phyloP scores from a whole-genome alignment of 2,888 invertebrate genomes.

The Cryptus viduatorius region DNA sequence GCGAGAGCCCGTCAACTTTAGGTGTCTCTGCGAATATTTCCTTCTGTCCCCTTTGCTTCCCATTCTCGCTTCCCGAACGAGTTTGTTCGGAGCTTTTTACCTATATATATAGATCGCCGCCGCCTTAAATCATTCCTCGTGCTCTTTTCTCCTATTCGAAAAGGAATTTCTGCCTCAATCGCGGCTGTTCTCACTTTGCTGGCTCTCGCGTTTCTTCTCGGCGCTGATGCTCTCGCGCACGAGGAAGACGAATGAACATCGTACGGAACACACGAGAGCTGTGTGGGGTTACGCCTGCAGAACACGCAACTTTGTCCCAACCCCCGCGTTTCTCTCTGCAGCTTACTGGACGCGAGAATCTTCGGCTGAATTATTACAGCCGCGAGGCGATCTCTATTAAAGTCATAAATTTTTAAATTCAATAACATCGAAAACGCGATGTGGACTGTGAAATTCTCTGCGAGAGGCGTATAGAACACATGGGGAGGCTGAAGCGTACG shows the following conservation, averaged over 20 bases:
- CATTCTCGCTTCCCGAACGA: constrained; percentile 1
- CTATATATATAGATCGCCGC: constrained; percentile 18
- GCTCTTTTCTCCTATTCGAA: constrained; percentile 36
- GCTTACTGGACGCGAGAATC: constrained; percentile 75
- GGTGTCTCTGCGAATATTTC: constrained; percentile 60
- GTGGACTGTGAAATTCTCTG: neutral
- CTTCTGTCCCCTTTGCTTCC: constrained; percentile 40
- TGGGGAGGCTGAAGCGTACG: neutral
- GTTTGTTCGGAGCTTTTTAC: neutral
- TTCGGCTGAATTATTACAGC: constrained; percentile 81
- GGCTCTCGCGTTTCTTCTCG: constrained; percentile 40
- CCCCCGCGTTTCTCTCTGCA: constrained; percentile 57
- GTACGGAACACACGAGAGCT: neutral
- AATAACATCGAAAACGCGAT: constrained; percentile 74
- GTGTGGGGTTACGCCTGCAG: constrained; percentile 38
- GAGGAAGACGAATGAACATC: constrained; percentile 60
- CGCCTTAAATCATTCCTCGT: constrained; percentile 67
- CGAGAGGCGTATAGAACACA: neutral
- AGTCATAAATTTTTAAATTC: constrained; percentile 83
- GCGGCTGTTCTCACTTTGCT: constrained; percentile 54
- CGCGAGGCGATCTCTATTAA: constrained; percentile 82
- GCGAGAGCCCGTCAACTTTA: constrained; percentile 50
- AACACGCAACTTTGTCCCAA: constrained; percentile 62
- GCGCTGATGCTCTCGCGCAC: constrained; percentile 17
- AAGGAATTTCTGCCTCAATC: constrained; percentile 44